phyloP scores from a whole-genome alignment of 1,140 invertebrate genomes.

The Agraylea sexmaculata region DNA sequence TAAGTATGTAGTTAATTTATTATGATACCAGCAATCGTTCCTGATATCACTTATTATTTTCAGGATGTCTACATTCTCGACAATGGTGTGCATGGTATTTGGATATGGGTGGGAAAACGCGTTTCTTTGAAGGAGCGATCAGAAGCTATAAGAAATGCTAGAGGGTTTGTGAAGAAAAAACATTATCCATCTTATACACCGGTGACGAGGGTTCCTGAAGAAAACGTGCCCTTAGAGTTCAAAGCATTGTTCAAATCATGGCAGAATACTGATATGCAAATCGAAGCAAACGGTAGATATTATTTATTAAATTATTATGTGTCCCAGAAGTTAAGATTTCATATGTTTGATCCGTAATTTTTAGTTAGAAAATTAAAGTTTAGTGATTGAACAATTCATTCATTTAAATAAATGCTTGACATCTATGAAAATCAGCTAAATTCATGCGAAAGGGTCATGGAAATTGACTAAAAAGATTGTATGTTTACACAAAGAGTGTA shows the following conservation, averaged over 20 bases:
- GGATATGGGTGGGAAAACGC: conserved; percentile 83
- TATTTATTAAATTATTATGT: too few relatives aligned
- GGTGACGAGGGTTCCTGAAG: conserved; percentile 70
- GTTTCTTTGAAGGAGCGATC: conserved; percentile 55
- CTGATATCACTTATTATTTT: conserved; percentile 1
- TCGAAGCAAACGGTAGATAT: conserved; percentile 23
- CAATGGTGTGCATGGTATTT: conserved; percentile 73
- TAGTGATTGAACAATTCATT: too few relatives aligned
- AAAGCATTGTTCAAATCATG: conserved; percentile 70
- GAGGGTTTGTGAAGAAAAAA: conserved; percentile 83
- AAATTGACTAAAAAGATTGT: too few relatives aligned
- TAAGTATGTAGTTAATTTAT: conserved; percentile 28
- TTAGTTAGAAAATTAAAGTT: too few relatives aligned
- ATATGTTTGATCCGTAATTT: too few relatives aligned
- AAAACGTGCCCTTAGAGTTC: conserved; percentile 77
- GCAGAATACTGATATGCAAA: conserved; percentile 41
- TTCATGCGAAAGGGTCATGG: too few relatives aligned
- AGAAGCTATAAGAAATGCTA: conserved; percentile 73
- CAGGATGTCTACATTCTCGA: conserved; percentile 81
- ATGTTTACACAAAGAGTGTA: too few relatives aligned
- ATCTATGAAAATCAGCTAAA: too few relatives aligned
- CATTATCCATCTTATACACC: conserved; percentile 60
- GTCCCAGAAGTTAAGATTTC: too few relatives aligned
- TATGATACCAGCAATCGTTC: background rate
- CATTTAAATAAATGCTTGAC: too few relatives aligned